Evolutionary conservation across 2,113 vertebrate species (phyloP).

Genomic region (Tiliqua scincoides): DNA sequence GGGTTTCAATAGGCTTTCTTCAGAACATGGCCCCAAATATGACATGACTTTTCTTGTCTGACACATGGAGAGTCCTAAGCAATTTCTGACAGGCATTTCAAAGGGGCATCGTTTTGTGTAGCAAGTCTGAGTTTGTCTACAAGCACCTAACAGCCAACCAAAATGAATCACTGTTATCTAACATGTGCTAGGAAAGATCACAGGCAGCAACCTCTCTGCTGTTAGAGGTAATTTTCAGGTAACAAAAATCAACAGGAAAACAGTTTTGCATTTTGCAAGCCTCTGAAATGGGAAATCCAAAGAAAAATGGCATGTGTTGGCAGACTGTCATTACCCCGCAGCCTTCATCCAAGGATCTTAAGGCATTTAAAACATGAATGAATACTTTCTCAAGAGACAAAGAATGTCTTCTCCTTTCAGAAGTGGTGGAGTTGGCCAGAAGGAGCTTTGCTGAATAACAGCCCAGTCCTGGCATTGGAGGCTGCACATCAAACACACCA

Average conservation of each 20-base stretch:
- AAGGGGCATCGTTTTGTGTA: not conserved
- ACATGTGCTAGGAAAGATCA: not conserved
- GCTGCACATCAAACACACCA: too few species aligned
- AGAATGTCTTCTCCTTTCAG: not conserved
- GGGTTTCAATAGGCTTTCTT: not conserved
- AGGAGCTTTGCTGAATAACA: not conserved
- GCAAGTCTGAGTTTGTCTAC: not conserved
- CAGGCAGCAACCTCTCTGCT: not conserved
- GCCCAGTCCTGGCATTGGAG: too few species aligned
- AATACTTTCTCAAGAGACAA: not conserved
- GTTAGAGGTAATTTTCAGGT: conserved; percentile 4
- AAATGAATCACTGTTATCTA: not conserved
- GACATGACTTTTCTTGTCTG: not conserved
- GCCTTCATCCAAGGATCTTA: not conserved
- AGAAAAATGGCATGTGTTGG: conserved; percentile 1
- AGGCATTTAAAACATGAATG: not conserved
- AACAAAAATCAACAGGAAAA: not conserved
- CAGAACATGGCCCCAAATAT: not conserved
- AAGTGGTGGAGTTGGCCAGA: not conserved
- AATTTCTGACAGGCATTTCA: not conserved
- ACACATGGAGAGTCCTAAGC: not conserved
- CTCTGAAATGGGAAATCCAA: conserved; percentile 32
- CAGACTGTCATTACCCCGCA: conserved; percentile 33
- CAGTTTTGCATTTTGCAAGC: not conserved
- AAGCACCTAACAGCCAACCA: not conserved